phyloP scores from a whole-genome alignment of 2,113 vertebrate species.

The Sclerurus mexicanus region DNA sequence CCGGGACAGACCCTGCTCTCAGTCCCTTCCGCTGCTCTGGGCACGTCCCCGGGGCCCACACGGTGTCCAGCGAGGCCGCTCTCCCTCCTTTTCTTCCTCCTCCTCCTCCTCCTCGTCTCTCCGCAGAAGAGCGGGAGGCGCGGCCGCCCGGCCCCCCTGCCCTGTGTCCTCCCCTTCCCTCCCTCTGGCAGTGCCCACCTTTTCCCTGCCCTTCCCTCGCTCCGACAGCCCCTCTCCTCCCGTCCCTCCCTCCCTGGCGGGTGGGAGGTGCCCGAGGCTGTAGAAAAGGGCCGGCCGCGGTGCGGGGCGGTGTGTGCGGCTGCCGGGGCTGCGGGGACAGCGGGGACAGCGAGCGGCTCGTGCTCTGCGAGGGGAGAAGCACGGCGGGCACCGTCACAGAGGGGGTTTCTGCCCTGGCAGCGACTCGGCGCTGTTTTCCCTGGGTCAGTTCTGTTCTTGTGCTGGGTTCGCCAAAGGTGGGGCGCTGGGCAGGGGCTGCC shows the following conservation, averaged over 20 bases:
- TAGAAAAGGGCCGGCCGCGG: background rate
- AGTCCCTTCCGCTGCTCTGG: rapidly evolving
- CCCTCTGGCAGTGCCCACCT: too few relatives aligned
- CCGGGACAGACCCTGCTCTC: background rate
- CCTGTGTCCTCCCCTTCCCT: background rate
- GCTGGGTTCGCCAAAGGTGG: rapidly evolving
- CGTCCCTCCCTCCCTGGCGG: too few relatives aligned
- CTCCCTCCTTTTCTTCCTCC: background rate
- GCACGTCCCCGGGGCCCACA: background rate
- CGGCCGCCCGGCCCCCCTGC: too few relatives aligned
- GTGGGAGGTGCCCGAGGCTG: background rate
- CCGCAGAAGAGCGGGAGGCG: rapidly evolving
- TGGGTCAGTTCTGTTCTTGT: background rate
- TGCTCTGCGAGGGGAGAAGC: background rate
- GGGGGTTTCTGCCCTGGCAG: rapidly evolving
- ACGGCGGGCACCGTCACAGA: rapidly evolving
- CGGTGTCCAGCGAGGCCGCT: rapidly evolving
- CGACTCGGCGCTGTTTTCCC: rapidly evolving
- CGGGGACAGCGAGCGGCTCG: rapidly evolving
- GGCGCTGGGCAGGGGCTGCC: background rate
- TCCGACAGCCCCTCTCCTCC: background rate
- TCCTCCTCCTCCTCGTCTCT: rapidly evolving
- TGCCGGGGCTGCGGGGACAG: rapidly evolving
- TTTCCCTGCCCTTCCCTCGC: background rate
- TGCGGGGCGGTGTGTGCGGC: rapidly evolving